phyloP scores from a whole-genome alignment of 2,888 invertebrate species.

The Kryphioiulus occultus region DNA sequence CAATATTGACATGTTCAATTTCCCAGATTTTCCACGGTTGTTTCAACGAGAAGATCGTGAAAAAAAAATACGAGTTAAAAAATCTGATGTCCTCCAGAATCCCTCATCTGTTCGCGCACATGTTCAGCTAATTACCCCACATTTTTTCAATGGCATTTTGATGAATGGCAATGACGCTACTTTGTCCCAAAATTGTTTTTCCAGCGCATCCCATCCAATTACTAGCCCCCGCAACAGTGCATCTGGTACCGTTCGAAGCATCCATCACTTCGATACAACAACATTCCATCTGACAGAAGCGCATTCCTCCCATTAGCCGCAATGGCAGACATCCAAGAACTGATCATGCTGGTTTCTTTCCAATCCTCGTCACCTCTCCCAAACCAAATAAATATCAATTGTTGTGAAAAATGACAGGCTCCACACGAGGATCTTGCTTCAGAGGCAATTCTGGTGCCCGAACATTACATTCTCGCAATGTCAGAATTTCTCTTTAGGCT shows the following conservation, averaged over 20 bases:
- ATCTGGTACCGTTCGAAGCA: background rate
- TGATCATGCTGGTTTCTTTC: background rate
- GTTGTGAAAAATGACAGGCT: background rate
- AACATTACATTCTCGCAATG: no score
- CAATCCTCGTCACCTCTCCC: background rate
- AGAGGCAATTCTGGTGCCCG: background rate
- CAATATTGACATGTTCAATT: no score
- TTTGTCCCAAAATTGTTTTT: background rate
- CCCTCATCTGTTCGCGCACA: background rate
- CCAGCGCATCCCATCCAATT: background rate
- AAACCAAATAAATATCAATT: slow-evolving; percentile 14
- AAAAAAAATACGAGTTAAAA: no score
- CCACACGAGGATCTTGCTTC: background rate
- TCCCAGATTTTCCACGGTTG: no score
- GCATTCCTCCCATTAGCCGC: background rate
- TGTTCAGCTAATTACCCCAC: background rate
- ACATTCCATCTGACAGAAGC: background rate
- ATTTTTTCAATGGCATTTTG: background rate
- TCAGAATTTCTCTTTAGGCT: no score
- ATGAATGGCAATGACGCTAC: background rate
- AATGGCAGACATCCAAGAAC: background rate
- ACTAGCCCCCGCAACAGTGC: background rate
- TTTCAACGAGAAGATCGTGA: no score
- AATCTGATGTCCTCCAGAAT: background rate
- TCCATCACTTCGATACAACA: background rate